phyloP scores from a whole-genome alignment of 2,888 invertebrate species.

The Xestia ashworthii region DNA sequence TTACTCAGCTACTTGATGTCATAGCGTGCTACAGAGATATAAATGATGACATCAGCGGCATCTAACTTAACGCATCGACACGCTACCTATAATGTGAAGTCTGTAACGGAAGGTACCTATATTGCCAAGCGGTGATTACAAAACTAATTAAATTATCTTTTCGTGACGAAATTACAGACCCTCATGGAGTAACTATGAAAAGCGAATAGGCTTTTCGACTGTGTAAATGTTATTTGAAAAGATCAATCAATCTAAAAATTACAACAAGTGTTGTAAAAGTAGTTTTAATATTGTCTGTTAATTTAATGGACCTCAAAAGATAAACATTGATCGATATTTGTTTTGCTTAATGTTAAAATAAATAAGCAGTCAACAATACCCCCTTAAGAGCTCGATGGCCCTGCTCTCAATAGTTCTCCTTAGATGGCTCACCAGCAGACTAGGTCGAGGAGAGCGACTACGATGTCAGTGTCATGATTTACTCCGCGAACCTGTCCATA shows the following conservation, averaged over 20 bases:
- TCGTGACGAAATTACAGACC: slow-evolving; percentile 22
- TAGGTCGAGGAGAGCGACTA: slow-evolving; percentile 90
- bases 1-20: slow-evolving; percentile 63
- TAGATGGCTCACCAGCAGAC: slow-evolving; percentile 89
- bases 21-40: slow-evolving; percentile 52
- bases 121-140: slow-evolving; percentile 27
- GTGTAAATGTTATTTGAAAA: not conserved
- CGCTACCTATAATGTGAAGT: slow-evolving; percentile 38
- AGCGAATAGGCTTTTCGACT: not conserved
- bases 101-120: slow-evolving; percentile 18
- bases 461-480: slow-evolving; percentile 87
- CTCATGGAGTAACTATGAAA: not conserved
- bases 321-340: slow-evolving; percentile 31
- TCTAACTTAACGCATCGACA: slow-evolving; percentile 48
- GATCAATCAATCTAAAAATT: not conserved
- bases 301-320: slow-evolving; percentile 1
- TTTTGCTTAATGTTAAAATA: slow-evolving; percentile 63
- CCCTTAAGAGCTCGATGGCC: slow-evolving; percentile 88
- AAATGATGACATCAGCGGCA: slow-evolving; percentile 62
- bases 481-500: slow-evolving; percentile 70
- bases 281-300: not conserved
- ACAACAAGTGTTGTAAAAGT: not conserved
- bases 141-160: slow-evolving; percentile 14
- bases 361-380: slow-evolving; percentile 81
- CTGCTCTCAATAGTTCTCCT: slow-evolving; percentile 90